Percentiles rank a stretch among this genome's conserved stretches.
Evolutionary conservation across 2,113 vertebrate genomes (phyloP).

Genomic region (Pluvianellus socialis): DNA sequence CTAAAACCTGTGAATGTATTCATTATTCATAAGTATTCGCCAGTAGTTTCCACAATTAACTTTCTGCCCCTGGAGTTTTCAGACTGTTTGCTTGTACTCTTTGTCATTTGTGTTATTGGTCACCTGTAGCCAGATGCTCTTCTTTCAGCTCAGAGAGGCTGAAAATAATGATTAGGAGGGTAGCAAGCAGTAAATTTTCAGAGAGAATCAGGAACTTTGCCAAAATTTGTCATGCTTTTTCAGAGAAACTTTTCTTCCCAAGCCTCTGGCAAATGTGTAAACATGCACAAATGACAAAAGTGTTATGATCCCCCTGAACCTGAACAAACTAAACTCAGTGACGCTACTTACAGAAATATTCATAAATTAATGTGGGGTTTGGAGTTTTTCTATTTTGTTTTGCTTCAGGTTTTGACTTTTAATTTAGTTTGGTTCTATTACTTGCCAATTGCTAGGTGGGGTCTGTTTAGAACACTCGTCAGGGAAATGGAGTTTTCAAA

Average conservation of each 20-base stretch:
- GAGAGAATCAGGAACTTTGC: not conserved
- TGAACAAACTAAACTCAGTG: not conserved
- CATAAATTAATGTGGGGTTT: not conserved
- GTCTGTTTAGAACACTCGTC: not conserved
- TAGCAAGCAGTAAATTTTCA: not conserved
- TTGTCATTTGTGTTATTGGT: conserved; percentile 56
- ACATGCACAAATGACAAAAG: conserved; percentile 54
- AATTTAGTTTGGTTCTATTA: not conserved
- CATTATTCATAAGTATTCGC: conserved; percentile 70
- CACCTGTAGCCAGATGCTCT: conserved; percentile 23
- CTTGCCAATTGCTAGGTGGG: conserved; percentile 17
- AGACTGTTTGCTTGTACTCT: not conserved
- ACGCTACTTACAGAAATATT: not conserved
- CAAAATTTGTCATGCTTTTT: not conserved
- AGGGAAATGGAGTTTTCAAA: not conserved
- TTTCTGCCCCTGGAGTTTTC: not conserved
- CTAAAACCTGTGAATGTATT: conserved; percentile 51
- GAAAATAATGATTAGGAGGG: not conserved
- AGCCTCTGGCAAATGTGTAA: conserved; percentile 22
- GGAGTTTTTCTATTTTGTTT: not conserved
- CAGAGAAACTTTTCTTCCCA: not conserved
- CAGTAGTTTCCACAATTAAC: not conserved
- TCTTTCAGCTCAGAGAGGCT: not conserved
- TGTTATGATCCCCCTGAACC: not conserved
- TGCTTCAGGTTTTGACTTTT: not conserved